Percentiles rank a stretch among this genome's conserved stretches.
Conservation (phyloP, 2,113 vertebrate genomes). For the Glaucidium brasilianum region DNA sequence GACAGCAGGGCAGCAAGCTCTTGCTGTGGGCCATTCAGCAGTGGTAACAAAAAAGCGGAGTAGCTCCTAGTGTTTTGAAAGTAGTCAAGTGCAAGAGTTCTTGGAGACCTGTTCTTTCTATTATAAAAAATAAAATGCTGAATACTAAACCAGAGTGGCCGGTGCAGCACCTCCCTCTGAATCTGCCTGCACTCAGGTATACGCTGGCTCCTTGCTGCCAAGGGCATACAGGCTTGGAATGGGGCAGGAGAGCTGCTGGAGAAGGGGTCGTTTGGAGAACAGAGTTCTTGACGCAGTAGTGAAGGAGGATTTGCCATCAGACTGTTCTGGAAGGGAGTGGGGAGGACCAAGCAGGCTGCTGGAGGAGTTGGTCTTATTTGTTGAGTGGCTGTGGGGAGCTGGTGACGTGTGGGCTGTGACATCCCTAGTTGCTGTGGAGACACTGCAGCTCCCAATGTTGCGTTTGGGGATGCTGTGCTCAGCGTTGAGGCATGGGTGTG, state of each 20-base stretch:
- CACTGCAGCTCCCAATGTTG: background rate
- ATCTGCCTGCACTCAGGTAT: background rate
- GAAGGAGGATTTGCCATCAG: background rate
- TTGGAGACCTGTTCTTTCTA: background rate
- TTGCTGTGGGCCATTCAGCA: background rate
- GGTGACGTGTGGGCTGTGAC: background rate
- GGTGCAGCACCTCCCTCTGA: background rate
- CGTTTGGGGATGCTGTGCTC: background rate
- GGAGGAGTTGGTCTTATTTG: background rate
- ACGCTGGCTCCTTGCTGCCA: rapidly evolving
- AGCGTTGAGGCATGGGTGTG: too few relatives aligned
- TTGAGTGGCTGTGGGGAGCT: background rate
- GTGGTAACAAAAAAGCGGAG: background rate
- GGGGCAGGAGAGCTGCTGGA: background rate
- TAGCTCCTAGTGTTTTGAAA: background rate
- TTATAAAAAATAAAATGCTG: background rate
- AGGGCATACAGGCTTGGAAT: background rate
- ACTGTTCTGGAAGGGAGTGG: background rate
- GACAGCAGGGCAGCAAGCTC: background rate
- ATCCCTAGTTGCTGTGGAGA: constrained; percentile 12
- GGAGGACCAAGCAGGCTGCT: background rate
- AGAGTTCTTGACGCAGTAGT: rapidly evolving
- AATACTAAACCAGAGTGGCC: background rate
- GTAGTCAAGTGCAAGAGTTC: background rate
- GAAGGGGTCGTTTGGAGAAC: background rate